phyloP scores from a whole-genome alignment of 2,888 invertebrate genomes.

The Calliopum simillimum region DNA sequence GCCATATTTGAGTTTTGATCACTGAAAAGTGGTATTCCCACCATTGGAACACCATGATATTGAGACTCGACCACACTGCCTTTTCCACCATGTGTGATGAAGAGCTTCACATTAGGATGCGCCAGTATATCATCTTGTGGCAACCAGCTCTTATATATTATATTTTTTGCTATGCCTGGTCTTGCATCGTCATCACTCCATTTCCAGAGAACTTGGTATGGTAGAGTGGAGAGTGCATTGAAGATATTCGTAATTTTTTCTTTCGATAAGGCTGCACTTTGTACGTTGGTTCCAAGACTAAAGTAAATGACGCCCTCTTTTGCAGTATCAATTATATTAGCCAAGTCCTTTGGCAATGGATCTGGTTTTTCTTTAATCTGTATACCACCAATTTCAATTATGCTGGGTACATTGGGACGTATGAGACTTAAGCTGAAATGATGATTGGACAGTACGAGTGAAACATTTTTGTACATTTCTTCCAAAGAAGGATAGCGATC shows the following conservation, averaged over 20 bases:
- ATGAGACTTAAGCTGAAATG: slow-evolving; percentile 56
- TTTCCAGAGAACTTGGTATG: slow-evolving; percentile 75
- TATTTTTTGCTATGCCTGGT: slow-evolving; percentile 61
- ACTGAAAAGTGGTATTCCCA: slow-evolving; percentile 81
- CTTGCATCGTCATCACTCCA: slow-evolving; percentile 71
- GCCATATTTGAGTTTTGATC: slow-evolving; percentile 83
- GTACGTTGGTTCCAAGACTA: slow-evolving; percentile 63
- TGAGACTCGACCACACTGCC: slow-evolving; percentile 83
- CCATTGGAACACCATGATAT: slow-evolving; percentile 81
- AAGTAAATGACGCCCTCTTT: slow-evolving; percentile 54
- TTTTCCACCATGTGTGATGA: slow-evolving; percentile 69
- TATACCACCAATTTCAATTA: slow-evolving; percentile 59
- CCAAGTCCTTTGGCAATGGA: slow-evolving; percentile 52
- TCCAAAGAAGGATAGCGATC: slow-evolving; percentile 56
- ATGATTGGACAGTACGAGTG: slow-evolving; percentile 55
- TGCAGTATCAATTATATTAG: slow-evolving; percentile 51
- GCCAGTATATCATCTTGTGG: slow-evolving; percentile 81
- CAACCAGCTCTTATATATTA: slow-evolving; percentile 64
- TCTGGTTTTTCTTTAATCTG: slow-evolving; percentile 56
- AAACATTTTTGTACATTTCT: slow-evolving; percentile 53
- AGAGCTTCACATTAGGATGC: slow-evolving; percentile 74
- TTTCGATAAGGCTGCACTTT: slow-evolving; percentile 43
- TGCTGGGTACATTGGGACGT: slow-evolving; percentile 55
- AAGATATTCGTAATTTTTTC: slow-evolving; percentile 68
- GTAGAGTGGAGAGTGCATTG: slow-evolving; percentile 71